phyloP scores from a whole-genome alignment of 2,113 vertebrate species.

The Ia io region DNA sequence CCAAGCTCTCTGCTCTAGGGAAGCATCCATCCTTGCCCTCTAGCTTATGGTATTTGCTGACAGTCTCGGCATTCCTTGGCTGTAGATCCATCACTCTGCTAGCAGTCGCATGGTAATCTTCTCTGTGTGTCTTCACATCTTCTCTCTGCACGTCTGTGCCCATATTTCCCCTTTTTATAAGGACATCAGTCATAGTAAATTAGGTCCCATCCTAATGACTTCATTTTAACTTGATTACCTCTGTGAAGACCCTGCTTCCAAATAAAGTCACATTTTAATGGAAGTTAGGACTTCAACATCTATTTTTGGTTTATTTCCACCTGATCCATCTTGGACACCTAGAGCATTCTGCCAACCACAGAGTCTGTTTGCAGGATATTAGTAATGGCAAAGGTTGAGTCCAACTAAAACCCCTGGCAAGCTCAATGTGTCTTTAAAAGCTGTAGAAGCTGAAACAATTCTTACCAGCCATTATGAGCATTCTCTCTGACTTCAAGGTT shows the following conservation, averaged over 20 bases:
- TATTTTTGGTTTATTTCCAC: slow-evolving; percentile 25
- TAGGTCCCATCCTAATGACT: background rate
- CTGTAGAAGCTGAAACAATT: background rate
- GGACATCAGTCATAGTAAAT: background rate
- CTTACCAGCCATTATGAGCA: background rate
- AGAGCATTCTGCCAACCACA: background rate
- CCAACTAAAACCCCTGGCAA: background rate
- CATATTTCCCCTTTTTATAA: background rate
- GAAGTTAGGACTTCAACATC: background rate
- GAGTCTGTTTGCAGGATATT: background rate
- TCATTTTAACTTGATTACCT: background rate
- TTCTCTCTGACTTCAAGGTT: background rate
- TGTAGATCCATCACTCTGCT: background rate
- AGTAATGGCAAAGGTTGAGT: background rate
- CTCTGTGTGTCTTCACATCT: background rate
- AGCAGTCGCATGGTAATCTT: background rate
- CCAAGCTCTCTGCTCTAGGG: background rate
- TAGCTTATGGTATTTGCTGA: background rate
- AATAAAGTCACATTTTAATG: background rate
- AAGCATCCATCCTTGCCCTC: background rate
- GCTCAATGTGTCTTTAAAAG: slow-evolving; percentile 26
- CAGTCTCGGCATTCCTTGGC: background rate
- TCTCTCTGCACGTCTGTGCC: background rate
- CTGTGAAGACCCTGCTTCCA: background rate
- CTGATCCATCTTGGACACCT: background rate